Conservation (phyloP, 2,797 vertebrate species). For the Cossypha polioptera region DNA sequence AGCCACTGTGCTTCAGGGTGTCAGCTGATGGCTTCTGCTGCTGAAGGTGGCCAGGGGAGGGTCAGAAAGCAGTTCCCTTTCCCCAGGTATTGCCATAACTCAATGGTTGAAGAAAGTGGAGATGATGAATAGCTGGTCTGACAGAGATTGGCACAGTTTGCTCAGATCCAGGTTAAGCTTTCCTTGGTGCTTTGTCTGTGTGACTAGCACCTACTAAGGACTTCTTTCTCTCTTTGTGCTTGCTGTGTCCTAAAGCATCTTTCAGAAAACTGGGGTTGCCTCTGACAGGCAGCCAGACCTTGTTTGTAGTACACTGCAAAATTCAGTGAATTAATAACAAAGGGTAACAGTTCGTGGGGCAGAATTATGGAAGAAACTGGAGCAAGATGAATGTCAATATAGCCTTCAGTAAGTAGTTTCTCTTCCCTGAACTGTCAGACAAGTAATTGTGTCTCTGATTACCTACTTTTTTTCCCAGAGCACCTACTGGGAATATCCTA, state of each 20-base stretch:
- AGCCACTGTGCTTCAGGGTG: not conserved
- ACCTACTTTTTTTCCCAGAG: not conserved
- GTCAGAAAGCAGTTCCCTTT: not conserved
- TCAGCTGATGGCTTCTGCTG: slow-evolving; percentile 21
- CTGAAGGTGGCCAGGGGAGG: not conserved
- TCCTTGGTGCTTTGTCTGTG: not conserved
- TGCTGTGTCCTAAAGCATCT: not conserved
- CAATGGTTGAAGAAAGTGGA: not conserved
- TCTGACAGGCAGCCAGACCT: not conserved
- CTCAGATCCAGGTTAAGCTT: not conserved
- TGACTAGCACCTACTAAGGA: not conserved
- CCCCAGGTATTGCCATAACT: not conserved
- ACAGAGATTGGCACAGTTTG: not conserved
- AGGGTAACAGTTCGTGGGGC: not conserved
- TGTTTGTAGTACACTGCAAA: not conserved
- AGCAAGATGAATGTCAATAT: not conserved
- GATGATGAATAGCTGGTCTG: not conserved
- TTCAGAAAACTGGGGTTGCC: not conserved
- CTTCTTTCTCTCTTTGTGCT: not conserved
- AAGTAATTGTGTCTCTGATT: not conserved
- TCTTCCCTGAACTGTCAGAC: not conserved
- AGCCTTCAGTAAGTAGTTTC: not conserved
- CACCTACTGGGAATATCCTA: not conserved
- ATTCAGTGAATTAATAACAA: not conserved
- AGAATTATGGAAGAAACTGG: not conserved